Evolutionary conservation across 1,140 invertebrate species (phyloP).

Genomic region (Zaprionus ornatus): DNA sequence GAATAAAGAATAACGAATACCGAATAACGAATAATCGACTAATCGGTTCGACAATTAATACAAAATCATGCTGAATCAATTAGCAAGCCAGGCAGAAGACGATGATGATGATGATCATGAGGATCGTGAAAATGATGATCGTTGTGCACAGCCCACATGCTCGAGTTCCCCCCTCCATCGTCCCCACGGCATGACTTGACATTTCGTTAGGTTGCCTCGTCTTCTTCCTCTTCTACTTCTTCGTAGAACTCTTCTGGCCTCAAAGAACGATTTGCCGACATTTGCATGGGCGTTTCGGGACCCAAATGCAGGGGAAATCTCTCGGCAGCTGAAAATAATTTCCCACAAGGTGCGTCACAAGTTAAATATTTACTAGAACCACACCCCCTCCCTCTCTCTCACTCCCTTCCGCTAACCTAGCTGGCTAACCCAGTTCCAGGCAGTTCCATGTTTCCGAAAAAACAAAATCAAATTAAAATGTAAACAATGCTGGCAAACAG

Average conservation of each 20-base stretch:
- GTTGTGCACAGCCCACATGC: constrained; percentile 1
- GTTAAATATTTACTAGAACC: constrained; percentile 69
- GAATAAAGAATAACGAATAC: constrained; percentile 5
- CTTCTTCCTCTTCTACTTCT: not conserved
- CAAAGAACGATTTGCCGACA: constrained; percentile 29
- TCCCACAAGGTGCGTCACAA: constrained; percentile 78
- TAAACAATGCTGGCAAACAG: constrained; percentile 33
- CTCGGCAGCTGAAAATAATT: constrained; percentile 29
- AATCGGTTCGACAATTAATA: constrained; percentile 48
- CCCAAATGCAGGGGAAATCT: not conserved
- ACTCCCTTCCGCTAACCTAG: constrained; percentile 53
- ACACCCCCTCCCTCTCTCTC: constrained; percentile 17
- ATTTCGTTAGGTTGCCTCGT: constrained; percentile 18
- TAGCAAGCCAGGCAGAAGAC: constrained; percentile 21
- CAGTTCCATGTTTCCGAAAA: constrained; percentile 46
- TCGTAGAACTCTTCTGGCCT: not conserved
- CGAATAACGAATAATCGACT: constrained; percentile 22
- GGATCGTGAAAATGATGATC: constrained; percentile 7
- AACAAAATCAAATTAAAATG: constrained; percentile 19
- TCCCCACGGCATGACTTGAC: constrained; percentile 23
- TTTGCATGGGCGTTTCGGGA: constrained; percentile 42
- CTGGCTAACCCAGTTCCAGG: constrained; percentile 36
- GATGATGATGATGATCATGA: not conserved
- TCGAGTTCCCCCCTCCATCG: not conserved
- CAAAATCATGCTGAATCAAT: constrained; percentile 54